A percentile compares a stretch with the other conserved stretches of the same genome.
phyloP scores from a whole-genome alignment of 1,140 invertebrate genomes.

The Drusus annulatus region DNA sequence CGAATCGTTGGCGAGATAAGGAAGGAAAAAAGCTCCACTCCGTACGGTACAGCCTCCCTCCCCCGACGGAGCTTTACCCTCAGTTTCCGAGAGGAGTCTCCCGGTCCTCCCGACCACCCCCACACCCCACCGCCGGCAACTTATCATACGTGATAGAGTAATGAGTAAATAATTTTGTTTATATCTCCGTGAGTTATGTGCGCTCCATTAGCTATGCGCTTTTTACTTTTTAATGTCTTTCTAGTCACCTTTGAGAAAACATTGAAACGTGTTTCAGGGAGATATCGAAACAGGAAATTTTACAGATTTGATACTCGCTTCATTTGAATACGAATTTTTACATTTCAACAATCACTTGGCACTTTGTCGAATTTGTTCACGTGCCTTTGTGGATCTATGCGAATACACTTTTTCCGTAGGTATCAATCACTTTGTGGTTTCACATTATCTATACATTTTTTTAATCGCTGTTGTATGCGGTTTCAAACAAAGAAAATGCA shows the following conservation, averaged over 20 bases:
- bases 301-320: no score
- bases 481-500: no score
- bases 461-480: no score
- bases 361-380: no score
- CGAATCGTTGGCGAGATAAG: slow-evolving; percentile 59
- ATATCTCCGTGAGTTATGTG: slow-evolving; percentile 39
- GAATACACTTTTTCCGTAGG: no score
- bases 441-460: no score
- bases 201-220: slow-evolving; percentile 22
- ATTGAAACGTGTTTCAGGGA: background rate
- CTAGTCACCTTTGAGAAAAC: background rate
- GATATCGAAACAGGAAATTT: slow-evolving; percentile 14
- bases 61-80: background rate
- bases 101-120: background rate
- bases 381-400: no score
- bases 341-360: no score
- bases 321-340: no score
- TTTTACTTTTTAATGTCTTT: slow-evolving; percentile 41
- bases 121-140: slow-evolving; percentile 3
- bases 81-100: background rate
- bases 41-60: background rate
- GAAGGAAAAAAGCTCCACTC: slow-evolving; percentile 49
- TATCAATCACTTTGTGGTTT: no score
- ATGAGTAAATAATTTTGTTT: slow-evolving; percentile 42
- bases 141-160: slow-evolving; percentile 42